A percentile compares a stretch with the other conserved stretches of the same genome.
Evolutionary conservation across 1,140 invertebrate genomes (phyloP).

Genomic region (Radopholus similis): DNA sequence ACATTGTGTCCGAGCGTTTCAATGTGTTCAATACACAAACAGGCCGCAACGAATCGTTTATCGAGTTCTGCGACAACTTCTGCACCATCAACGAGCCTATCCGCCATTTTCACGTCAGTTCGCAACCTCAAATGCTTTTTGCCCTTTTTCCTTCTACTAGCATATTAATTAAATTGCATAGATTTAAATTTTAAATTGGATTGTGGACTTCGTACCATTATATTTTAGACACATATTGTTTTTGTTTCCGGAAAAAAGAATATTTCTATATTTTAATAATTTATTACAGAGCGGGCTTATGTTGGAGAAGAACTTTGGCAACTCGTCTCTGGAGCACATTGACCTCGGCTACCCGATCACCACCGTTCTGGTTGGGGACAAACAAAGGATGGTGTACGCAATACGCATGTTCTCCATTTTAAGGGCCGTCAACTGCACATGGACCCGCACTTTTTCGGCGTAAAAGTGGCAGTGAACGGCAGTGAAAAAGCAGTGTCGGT

Average conservation of each 20-base stretch:
- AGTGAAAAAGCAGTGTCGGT: constrained; percentile 1
- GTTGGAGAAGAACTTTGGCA: constrained; percentile 41
- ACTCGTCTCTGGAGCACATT: constrained; percentile 42
- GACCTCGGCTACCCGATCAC: constrained; percentile 58
- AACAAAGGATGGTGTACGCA: neutral
- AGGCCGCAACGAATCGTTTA: constrained; percentile 38
- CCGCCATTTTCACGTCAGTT: constrained; percentile 58
- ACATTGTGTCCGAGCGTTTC: constrained; percentile 46
- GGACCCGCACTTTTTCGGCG: constrained; percentile 59
- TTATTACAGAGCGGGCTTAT: constrained; percentile 42
- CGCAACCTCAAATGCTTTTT: neutral
- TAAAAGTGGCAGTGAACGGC: constrained; percentile 38
- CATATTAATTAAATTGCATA: neutral
- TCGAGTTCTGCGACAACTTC: constrained; percentile 53
- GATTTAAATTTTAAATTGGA: neutral
- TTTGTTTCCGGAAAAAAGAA: too few species aligned
- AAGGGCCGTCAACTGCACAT: constrained; percentile 52
- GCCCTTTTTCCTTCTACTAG: neutral
- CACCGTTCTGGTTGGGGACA: too few species aligned
- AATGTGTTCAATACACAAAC: constrained; percentile 38
- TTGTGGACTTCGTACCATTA: neutral
- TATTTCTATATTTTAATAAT: neutral
- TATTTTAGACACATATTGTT: neutral
- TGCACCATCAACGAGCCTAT: constrained; percentile 57
- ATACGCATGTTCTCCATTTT: neutral